Conservation (phyloP, 2,888 invertebrate genomes). For the Apeira syringaria region DNA sequence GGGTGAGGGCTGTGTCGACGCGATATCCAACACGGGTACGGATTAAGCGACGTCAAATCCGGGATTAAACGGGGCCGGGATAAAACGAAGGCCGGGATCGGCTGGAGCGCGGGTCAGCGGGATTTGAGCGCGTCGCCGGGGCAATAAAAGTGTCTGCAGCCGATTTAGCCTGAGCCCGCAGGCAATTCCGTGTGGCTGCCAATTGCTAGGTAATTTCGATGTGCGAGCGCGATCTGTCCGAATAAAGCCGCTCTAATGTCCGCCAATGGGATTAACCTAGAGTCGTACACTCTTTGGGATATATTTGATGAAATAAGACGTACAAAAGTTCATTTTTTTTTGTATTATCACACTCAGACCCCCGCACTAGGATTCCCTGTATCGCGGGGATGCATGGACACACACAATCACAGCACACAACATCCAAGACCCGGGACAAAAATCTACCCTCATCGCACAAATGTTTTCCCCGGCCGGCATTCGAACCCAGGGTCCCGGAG, state of each 20-base stretch:
- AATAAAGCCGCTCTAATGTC: constrained; percentile 80
- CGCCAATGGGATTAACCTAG: constrained; percentile 79
- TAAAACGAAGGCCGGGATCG: constrained; percentile 73
- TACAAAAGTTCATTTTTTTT: too few species aligned
- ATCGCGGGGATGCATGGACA: too few species aligned
- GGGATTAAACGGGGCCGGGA: constrained; percentile 79
- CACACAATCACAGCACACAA: too few species aligned
- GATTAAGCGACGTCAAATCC: constrained; percentile 86
- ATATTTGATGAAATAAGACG: constrained; percentile 72
- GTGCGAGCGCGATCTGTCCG: constrained; percentile 79
- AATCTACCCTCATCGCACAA: too few species aligned
- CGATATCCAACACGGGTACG: constrained; percentile 86
- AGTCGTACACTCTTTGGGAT: constrained; percentile 73
- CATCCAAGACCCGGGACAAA: too few species aligned
- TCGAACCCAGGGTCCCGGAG: too few species aligned
- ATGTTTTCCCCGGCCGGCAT: too few species aligned
- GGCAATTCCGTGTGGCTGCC: constrained; percentile 77
- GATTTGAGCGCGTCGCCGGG: constrained; percentile 64
- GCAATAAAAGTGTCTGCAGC: constrained; percentile 85
- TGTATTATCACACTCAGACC: too few species aligned
- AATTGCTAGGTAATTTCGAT: constrained; percentile 82
- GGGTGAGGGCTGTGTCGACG: constrained; percentile 80
- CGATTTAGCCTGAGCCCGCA: constrained; percentile 80
- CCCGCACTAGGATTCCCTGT: too few species aligned
- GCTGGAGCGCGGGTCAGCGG: constrained; percentile 75